Base-by-base conservation (phyloP, 2,888 invertebrate species). In the Strigamia transsilvanica region DNA sequence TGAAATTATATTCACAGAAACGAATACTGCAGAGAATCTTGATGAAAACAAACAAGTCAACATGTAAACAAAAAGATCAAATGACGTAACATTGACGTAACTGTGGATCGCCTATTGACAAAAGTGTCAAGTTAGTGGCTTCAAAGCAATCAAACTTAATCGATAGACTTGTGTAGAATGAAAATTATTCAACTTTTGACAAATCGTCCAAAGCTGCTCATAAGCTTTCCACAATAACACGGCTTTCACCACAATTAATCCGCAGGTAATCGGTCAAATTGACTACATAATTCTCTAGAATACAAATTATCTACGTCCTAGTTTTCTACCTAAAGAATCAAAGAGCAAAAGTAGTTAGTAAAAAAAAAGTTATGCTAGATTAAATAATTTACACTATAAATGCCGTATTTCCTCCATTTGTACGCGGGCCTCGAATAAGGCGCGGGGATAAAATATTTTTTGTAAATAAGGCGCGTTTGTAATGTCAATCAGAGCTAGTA, bases 31-130 rank as follows among this genome's bases (percentile, higher is more conserved):
- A 18, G n/a, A 18, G 3, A 13, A 12, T 4, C 6, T 21, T 21
- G n/a, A 61, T 18, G 61, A 23, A 61, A 61, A 61, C 61, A 61
- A 61, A 61, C 61, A 61, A 23, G 61, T 23, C 12, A 61, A 18
- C 23, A 18, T 23, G 21, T 18, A 21, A 61, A 21, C 61, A 21
- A 61, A 61, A 61, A 9, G 61, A 23, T 61, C 61, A 21, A 5
- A 18, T 23, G 61, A 61, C 61, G 21, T 21, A 61, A 61, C 61
- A 61, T 9, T 61, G 61, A 61, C 61, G 61, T 61, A 10, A 21
- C 10, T 46, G 18, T 9, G 21, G n/a, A 3, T 27, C n/a, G n/a
- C 6, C n/a, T 23, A 61, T 61, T 61, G 61, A 61, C 18, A 61
- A 12, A 23, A 23, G 21, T 23, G 61, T 18, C 18, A 61, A 61